These are phyloP conservation scores for Drosophila conformis DNA, from an alignment of 2,888 invertebrate genomes.

Conservation along the genomic window DNA sequence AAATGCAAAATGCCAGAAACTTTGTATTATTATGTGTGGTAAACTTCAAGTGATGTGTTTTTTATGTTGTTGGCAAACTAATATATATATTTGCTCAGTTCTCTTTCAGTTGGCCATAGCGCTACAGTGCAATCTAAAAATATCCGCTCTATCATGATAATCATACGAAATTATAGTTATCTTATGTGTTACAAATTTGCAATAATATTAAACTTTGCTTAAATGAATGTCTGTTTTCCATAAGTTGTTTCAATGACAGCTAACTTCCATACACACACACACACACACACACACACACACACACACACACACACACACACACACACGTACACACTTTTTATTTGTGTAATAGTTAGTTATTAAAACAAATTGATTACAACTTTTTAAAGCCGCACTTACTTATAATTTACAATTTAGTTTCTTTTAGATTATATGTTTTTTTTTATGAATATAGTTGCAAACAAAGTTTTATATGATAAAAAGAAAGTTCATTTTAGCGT, in stretches of 20 bases:
- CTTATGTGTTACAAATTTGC: conserved; percentile 8
- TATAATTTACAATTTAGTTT: conserved; percentile 54
- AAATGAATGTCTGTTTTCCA: conserved; percentile 3
- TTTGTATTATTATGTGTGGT: conserved; percentile 52
- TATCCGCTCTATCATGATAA: conserved; percentile 1
- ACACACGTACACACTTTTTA: conserved; percentile 31
- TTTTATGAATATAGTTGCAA: conserved; percentile 49
- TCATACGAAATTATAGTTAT: conserved; percentile 6
- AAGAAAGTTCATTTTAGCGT: conserved; percentile 62
- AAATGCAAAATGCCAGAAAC: conserved; percentile 37
- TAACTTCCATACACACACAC: conserved; percentile 26
- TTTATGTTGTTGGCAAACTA: background rate
- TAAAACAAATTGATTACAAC: conserved; percentile 41
- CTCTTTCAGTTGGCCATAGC: conserved; percentile 40
- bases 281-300: conserved; percentile 21
- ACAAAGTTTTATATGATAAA: conserved; percentile 65
- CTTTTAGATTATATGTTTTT: conserved; percentile 53
- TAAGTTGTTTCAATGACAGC: conserved; percentile 11
- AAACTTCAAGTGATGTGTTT: conserved; percentile 36
- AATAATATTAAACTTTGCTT: conserved; percentile 1
- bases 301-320: conserved; percentile 25
- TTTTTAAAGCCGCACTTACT: conserved; percentile 60
- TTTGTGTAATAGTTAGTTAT: conserved; percentile 58
- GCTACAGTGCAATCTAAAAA: conserved; percentile 1
- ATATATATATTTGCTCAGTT: conserved; percentile 3